Base-by-base conservation (phyloP, 2,113 vertebrate species). In the Trinectes maculatus region DNA sequence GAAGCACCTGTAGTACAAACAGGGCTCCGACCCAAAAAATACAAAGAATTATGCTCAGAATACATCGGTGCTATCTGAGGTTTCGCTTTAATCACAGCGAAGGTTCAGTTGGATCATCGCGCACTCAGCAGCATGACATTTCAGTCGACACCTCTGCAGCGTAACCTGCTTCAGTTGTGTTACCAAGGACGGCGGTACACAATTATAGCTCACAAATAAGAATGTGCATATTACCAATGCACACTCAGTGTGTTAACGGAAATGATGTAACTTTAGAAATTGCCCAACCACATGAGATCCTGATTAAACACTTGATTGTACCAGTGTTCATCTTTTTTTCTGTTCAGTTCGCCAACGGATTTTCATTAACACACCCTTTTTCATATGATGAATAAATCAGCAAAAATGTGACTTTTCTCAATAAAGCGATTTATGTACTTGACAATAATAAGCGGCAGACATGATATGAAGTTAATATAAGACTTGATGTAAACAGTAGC, bases 111-210 rank as follows among this genome's bases (percentile, higher is more conserved):
- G 54, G 46, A 70, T 75, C 66, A 58, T 52, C 29, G 15, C 6
- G 16, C 9, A 53, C 43, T 46, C 31, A 25, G 24, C 46, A 33
- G 31, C 18, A 18, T 47, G 47, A 15, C 39, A 51, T 25, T 63
- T 42, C 46, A 57, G 72, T 47, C 75, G 68, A 72, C 53, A 70
- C 33, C 12, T 64, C 34, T 39, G 25, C 43, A 62, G 44, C n/a
- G 29, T 40, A 1, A 51, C 19, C 26, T 6, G 0, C 29, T 51
- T 61, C 5, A 33, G 39, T 18, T 68, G 11, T 10, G 57, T 64
- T 75, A 19, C 18, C 36, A 34, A 44, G 10, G 21, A 51, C 21
- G n/a, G 60, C 36, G 48, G 6, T 49, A 51, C 44, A 55, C 15
- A n/a, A n/a, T 46, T 61, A 52, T 18, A 24, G 21, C 13, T n/a